These are phyloP conservation scores for Egretta garzetta DNA, from an alignment of 2,113 vertebrate genomes.

Conservation along the genomic window DNA sequence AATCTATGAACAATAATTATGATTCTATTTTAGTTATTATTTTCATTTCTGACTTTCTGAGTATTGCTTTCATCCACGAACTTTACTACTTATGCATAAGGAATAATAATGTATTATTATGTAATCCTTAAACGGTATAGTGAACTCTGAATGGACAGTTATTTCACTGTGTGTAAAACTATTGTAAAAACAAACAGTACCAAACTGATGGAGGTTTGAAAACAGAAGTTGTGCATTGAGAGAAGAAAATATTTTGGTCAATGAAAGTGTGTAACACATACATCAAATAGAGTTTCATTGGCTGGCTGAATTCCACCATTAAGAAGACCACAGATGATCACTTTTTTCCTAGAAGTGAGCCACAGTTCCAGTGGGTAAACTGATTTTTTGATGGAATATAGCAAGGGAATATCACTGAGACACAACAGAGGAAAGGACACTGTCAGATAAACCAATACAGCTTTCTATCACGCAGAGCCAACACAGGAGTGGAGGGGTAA, in stretches of 20 bases:
- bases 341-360: background rate
- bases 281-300: background rate
- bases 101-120: background rate
- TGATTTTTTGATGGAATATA: background rate
- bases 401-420: background rate
- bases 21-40: background rate
- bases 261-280: background rate
- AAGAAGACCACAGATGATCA: background rate
- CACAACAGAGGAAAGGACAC: background rate
- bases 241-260: background rate
- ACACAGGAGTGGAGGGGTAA: background rate
- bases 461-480: background rate
- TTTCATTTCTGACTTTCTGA: background rate
- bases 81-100: background rate
- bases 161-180: background rate
- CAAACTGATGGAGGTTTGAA: background rate
- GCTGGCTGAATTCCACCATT: background rate
- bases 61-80: background rate
- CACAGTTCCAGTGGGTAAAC: background rate
- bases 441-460: conserved; percentile 7
- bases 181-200: background rate
- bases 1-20: background rate
- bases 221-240: background rate
- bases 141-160: background rate
- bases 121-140: background rate